A percentile compares a stretch with the other conserved stretches of the same genome.
Conservation (phyloP, 2,888 invertebrate genomes). For the Furcula furcula region DNA sequence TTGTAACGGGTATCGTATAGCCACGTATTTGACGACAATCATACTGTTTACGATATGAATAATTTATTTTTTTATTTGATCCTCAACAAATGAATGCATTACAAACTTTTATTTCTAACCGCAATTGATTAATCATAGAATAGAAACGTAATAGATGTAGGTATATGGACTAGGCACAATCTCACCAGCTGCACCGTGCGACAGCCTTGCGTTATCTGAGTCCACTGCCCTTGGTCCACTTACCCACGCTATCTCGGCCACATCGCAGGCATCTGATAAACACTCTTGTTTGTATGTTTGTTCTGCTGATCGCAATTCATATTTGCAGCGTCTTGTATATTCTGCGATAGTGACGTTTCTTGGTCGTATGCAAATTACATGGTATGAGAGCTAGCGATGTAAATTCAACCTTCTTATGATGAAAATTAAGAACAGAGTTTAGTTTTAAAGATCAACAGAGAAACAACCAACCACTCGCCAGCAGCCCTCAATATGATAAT, state of each 20-base stretch:
- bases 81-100: too few relatives aligned
- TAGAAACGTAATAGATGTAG: neutral
- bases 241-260: conserved; percentile 64
- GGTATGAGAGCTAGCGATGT: neutral
- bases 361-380: conserved; percentile 14
- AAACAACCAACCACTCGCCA: too few relatives aligned
- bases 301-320: conserved; percentile 26
- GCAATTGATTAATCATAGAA: too few relatives aligned
- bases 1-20: too few relatives aligned
- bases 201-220: conserved; percentile 70
- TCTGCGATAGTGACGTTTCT: conserved; percentile 23
- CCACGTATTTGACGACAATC: too few relatives aligned
- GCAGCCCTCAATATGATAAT: too few relatives aligned
- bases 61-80: too few relatives aligned
- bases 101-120: too few relatives aligned
- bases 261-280: conserved; percentile 70
- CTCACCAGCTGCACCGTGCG: conserved; percentile 31
- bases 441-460: too few relatives aligned
- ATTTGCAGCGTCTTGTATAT: conserved; percentile 16
- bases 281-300: conserved; percentile 40
- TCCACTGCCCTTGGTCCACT: conserved; percentile 75
- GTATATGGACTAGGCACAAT: neutral
- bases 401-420: too few relatives aligned
- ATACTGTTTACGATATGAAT: too few relatives aligned
- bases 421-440: too few relatives aligned